Conservation (phyloP, 2,888 invertebrate species). For the Cecidostiba fungosa region DNA sequence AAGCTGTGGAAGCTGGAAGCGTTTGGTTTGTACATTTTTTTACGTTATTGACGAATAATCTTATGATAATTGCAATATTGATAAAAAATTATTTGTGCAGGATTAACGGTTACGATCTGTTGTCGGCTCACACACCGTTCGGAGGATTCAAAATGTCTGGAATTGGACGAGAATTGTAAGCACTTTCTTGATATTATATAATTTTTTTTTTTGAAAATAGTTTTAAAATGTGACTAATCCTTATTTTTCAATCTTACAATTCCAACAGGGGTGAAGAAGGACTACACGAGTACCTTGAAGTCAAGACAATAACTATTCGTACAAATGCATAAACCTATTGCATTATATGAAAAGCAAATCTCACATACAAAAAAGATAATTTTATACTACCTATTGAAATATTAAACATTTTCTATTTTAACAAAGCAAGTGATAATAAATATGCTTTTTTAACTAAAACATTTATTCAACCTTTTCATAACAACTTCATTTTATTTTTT, state of each 20-base stretch:
- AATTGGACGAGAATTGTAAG: conserved; percentile 87
- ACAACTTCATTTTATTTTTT: conserved; percentile 26
- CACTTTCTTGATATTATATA: conserved; percentile 68
- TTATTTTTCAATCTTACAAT: not conserved
- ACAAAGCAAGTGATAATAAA: conserved; percentile 9
- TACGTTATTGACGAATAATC: not conserved
- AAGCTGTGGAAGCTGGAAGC: conserved; percentile 85
- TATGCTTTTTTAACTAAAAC: conserved; percentile 12
- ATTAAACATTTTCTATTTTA: not conserved
- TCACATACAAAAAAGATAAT: not conserved
- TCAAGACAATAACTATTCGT: conserved; percentile 60
- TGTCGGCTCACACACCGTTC: conserved; percentile 90
- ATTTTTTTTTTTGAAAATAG: not conserved
- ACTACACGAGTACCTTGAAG: conserved; percentile 89
- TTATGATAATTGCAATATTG: not conserved
- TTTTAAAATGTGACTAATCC: not conserved
- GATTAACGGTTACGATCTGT: conserved; percentile 89
- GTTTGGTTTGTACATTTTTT: conserved; percentile 77
- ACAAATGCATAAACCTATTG: conserved; percentile 24
- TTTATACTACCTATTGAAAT: conserved; percentile 20
- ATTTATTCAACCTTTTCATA: conserved; percentile 1
- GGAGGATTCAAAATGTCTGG: conserved; percentile 95
- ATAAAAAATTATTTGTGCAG: conserved; percentile 76
- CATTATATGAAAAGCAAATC: conserved; percentile 18
- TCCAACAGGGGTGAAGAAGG: conserved; percentile 87